Base-by-base conservation (phyloP, 2,888 invertebrate genomes). In the Schizotus pectinicornis region DNA sequence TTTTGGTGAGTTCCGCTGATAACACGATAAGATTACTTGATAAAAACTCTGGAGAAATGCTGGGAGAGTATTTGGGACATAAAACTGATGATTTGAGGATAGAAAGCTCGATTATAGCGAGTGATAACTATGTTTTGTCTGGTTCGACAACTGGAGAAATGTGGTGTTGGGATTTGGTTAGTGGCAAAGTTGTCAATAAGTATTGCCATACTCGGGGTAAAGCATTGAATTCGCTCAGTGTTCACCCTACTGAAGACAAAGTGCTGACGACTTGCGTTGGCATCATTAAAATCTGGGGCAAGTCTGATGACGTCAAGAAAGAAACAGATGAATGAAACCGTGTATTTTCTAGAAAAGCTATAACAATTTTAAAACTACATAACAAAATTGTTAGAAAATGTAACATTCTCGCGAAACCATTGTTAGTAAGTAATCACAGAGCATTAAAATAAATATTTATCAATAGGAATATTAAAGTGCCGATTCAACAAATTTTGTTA, bases 111-210 rank as follows among this genome's bases (percentile, higher is more conserved):
- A 86, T 97, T 0, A 89, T 93, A 77, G 83, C 86, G 51, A 90
- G 88, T 63, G 98, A 98, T 76, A 90, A 89, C 42, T 88, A 90
- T 68, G 87, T 99, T 39, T 81, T 98, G 37, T 92, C 94, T 12
- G 98, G 98, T 0, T 96, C 97, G 0, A 90, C 90, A 8, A 90
- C 91, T 59, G 98, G 98, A 0, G 84, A 85, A 66, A 81, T 95
- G 5, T 92, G 90, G 81, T 86, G 89, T 68, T 99, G 96, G 94
- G 95, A 97, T 80, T 83, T 99, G 38, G 86, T 97, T 2, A 89
- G 90, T 62, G 88, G 88, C 3, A 84, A 85, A 68, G 80, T 90
- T 1, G 74, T 81, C 41, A 73, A 80, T 41, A 85, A 83, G 64
- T 78, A 85, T 30, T 67, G 79, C 1, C 87, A 87, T 67, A 81